Evolutionary conservation across 2,888 invertebrate genomes (phyloP), one percentile per base, ranked within the genome.

Genomic region (Sclerodermus sp.): DNA sequence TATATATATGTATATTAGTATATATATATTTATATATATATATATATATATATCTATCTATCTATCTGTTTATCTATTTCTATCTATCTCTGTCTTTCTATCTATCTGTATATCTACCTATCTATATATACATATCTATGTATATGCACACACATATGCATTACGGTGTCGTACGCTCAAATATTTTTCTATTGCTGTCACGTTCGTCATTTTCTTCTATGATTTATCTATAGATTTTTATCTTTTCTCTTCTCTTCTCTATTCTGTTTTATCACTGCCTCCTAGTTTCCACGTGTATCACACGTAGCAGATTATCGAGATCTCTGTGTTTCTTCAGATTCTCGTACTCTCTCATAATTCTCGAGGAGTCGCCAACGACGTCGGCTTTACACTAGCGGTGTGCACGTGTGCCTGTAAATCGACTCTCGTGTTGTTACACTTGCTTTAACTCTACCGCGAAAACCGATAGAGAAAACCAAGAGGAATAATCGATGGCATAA

Each of bases 131-230:
- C 30, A 1, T 4, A 42, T 14, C 13, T 40, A 12, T 50, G 55
- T 56, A 23, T 56, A 54, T 57, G 62, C 52, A 55, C 47, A 53
- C 29, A 57, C 60, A 53, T 58, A 61, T 62, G 57, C 58, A 55
- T 53, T 50, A 64, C 55, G 58, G 57, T 58, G 58, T 67, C 64
- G 55, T 64, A 62, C 52, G 60, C 63, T 60, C 53, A 53, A 60
- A 57, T 55, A 53, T 51, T 56, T 55, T 58, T 58, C 49, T 55
- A 58, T 58, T 44, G 53, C 53, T 59, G 51, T 58, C 58, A 58
- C 53, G 53, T 59, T 58, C 58, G 53, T 56, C 59, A 49, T 51
- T n/a, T 51, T 49, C 13, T 53, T 56, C 45, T 45, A 45, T 44
- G 36, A 44, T 54, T 45, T 51, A 38, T 45, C 31, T 50, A 13